Base-by-base conservation (phyloP, 2,797 vertebrate genomes). In the Semotilus atromaculatus region DNA sequence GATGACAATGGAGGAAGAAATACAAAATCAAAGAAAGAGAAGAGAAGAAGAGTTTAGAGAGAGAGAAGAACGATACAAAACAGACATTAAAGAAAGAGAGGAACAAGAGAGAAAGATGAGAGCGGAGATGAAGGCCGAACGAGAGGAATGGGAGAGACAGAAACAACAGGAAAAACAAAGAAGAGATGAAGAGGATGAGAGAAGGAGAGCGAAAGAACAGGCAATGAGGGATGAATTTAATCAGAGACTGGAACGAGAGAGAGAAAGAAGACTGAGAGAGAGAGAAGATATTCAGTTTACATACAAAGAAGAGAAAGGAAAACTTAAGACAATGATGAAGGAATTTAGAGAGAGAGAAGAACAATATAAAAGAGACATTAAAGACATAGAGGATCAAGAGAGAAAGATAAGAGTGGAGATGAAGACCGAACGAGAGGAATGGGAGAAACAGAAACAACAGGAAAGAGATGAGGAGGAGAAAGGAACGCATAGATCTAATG, bases 391-490 rank as follows among this genome's bases (percentile, higher is more conserved):
- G 58, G 11, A 62, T 62, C n/a, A 14, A 5, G 85, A 0, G 66
- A 93, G 0, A 93, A 94, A 75, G 89, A 91, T 85, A 88, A 93
- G 26, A 40, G 83, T 5, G 45, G 38, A 0, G 29, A 79, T 0
- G 94, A 92, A 29, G 79, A 86, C 62, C 75, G 43, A 75, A 91
- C 89, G 62, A 94, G 90, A 85, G 64, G n/a, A 62, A n/a, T 26
- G 58, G 58, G 58, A 60, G n/a, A 26, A 0, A 64, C 60, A 29
- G 60, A 31, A 31, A 64, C 60, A 64, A 64, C 0, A 14, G 13
- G 60, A 64, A 64, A 64, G 13, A 64, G 14, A 64, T 7, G 62
- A 29, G n/a, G 23, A 58, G 6, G 53, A 58, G 23, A 58, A 58
- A 58, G 23, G n/a, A 58, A 9, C 55, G 4, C 11, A 2, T 6